Conservation (phyloP, 2,113 vertebrate genomes). For the Nibea coibor region DNA sequence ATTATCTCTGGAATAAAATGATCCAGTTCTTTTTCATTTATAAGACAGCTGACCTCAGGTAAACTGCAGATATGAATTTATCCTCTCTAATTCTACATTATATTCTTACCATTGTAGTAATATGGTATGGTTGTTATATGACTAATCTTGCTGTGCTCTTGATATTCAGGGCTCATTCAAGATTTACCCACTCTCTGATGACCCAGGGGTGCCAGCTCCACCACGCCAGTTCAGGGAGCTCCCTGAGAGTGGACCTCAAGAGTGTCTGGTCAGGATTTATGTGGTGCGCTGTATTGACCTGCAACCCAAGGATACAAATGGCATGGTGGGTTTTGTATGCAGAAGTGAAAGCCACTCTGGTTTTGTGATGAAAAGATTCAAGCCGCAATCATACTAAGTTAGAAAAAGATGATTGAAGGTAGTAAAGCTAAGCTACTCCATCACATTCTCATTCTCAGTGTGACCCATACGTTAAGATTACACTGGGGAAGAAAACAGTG, state of each 20-base stretch:
- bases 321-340: conserved; percentile 86
- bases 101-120: not conserved
- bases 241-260: conserved; percentile 93
- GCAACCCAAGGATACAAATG: conserved; percentile 97
- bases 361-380: conserved; percentile 1
- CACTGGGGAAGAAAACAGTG: conserved; percentile 90
- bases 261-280: conserved; percentile 94
- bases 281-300: conserved; percentile 89
- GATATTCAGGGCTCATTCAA: conserved; percentile 90
- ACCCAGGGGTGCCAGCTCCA: conserved; percentile 86
- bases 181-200: conserved; percentile 91
- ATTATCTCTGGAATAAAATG: not conserved
- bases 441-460: conserved; percentile 83
- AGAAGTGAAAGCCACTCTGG: not conserved
- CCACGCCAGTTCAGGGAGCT: conserved; percentile 94
- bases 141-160: not conserved
- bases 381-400: not conserved
- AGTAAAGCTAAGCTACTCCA: not conserved
- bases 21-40: not conserved
- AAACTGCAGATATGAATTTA: not conserved
- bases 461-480: conserved; percentile 96
- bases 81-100: not conserved
- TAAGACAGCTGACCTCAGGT: not conserved
- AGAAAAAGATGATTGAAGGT: not conserved
- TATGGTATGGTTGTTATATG: not conserved